phyloP scores from a whole-genome alignment of 2,797 vertebrate genomes.

The Macropus fuliginosus region DNA sequence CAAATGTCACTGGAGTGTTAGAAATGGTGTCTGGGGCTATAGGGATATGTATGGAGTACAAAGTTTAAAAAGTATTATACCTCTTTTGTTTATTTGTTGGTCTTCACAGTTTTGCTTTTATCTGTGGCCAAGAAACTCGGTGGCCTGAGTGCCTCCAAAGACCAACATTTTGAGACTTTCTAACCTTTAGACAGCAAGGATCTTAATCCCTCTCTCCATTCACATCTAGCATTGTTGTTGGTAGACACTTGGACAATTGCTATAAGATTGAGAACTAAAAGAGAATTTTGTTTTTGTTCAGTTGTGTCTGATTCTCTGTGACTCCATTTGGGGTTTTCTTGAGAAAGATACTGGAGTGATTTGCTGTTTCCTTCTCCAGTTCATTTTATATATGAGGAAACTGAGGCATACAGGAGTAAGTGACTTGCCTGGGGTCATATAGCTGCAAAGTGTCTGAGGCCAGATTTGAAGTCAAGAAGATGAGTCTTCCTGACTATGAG shows the following conservation, averaged over 20 bases:
- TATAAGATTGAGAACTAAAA: neutral
- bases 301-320: neutral
- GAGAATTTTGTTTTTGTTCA: neutral
- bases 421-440: neutral
- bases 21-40: conserved; percentile 25
- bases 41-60: conserved; percentile 3
- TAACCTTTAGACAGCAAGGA: neutral
- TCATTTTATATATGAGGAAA: neutral
- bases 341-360: neutral
- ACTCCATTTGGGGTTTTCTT: neutral
- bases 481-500: neutral
- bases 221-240: neutral
- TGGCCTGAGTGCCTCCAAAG: conserved; percentile 3
- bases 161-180: neutral
- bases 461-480: neutral
- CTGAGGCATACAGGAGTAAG: neutral
- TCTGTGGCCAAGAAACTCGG: conserved; percentile 28
- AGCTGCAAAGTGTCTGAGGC: neutral
- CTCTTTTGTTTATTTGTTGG: neutral
- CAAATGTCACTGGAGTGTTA: neutral
- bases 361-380: neutral
- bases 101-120: conserved; percentile 26
- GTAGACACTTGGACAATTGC: neutral
- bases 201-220: neutral
- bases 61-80: neutral